phyloP scores from a whole-genome alignment of 2,797 vertebrate genomes.

The Esox lucius region DNA sequence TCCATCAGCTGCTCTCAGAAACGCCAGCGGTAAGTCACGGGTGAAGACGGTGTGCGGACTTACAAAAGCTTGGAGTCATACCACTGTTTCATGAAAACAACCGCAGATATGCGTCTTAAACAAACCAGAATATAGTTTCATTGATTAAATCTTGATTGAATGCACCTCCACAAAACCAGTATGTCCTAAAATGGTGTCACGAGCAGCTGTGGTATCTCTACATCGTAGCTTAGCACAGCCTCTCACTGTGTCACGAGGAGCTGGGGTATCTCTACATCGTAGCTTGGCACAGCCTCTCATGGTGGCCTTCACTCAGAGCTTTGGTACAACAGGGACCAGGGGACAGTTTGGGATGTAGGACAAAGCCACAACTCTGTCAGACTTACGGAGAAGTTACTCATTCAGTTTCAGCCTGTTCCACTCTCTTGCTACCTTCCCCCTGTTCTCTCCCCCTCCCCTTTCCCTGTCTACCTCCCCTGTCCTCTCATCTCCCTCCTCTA shows the following conservation, averaged over 20 bases:
- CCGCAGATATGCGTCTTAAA: constrained; percentile 52
- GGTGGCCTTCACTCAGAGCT: constrained; percentile 70
- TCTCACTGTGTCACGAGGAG: constrained; percentile 77
- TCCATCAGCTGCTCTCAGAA: neutral
- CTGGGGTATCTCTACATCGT: constrained; percentile 66
- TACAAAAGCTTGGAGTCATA: constrained; percentile 51
- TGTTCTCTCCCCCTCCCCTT: neutral
- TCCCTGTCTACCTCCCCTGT: no score
- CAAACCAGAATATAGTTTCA: constrained; percentile 87
- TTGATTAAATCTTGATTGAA: constrained; percentile 90
- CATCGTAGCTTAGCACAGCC: constrained; percentile 84
- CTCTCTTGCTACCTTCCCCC: neutral
- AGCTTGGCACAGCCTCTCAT: constrained; percentile 84
- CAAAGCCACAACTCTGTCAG: neutral
- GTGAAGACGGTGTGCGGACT: neutral
- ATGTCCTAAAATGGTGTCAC: constrained; percentile 72
- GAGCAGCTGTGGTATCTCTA: constrained; percentile 43
- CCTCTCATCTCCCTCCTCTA: neutral
- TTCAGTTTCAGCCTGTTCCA: no score
- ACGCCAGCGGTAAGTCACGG: neutral
- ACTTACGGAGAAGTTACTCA: neutral
- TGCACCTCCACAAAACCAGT: constrained; percentile 78
- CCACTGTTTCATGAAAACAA: no score
- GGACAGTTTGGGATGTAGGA: constrained; percentile 61
- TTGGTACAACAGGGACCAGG: constrained; percentile 36